These are phyloP conservation scores for Gopherus flavomarginatus DNA, from an alignment of 2,113 vertebrate genomes.

Conservation along the genomic window DNA sequence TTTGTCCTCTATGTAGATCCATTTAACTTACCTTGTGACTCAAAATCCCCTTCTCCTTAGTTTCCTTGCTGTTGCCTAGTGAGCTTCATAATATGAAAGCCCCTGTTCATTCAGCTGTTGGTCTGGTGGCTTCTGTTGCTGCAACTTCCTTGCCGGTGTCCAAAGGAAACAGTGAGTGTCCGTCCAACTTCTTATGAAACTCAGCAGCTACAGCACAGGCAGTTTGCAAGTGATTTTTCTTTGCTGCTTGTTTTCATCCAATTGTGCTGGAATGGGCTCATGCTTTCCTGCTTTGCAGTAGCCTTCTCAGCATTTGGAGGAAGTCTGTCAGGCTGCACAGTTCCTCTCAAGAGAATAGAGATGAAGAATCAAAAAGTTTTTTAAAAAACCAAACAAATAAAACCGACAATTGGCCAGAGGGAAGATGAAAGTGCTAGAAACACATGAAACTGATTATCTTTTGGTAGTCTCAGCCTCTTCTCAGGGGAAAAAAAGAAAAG, in stretches of 20 bases:
- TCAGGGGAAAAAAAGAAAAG: not conserved
- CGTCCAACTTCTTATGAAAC: slow-evolving; percentile 26
- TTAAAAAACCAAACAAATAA: slow-evolving; percentile 19
- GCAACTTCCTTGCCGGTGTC: slow-evolving; percentile 42
- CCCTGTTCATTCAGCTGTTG: slow-evolving; percentile 5
- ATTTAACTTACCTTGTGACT: slow-evolving; percentile 32
- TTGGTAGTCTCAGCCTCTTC: slow-evolving; percentile 19
- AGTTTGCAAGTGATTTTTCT: not conserved
- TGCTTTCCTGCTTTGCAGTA: not conserved
- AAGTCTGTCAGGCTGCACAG: not conserved
- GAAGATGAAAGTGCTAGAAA: slow-evolving; percentile 28
- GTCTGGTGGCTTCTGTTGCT: not conserved
- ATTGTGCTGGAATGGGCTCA: not conserved
- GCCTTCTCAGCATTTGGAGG: not conserved
- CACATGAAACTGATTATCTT: slow-evolving; percentile 51
- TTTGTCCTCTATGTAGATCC: not conserved
- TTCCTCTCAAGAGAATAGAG: slow-evolving; percentile 37
- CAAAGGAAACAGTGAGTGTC: slow-evolving; percentile 61
- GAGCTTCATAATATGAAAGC: slow-evolving; percentile 12
- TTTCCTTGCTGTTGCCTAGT: not conserved
- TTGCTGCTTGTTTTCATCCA: slow-evolving; percentile 13
- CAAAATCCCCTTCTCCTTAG: not conserved
- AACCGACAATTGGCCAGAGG: slow-evolving; percentile 37
- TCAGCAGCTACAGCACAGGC: not conserved
- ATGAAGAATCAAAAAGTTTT: not conserved